These are phyloP conservation scores for Epinephelus cyanopodus DNA, from an alignment of 2,113 vertebrate species.

Conservation along the genomic window DNA sequence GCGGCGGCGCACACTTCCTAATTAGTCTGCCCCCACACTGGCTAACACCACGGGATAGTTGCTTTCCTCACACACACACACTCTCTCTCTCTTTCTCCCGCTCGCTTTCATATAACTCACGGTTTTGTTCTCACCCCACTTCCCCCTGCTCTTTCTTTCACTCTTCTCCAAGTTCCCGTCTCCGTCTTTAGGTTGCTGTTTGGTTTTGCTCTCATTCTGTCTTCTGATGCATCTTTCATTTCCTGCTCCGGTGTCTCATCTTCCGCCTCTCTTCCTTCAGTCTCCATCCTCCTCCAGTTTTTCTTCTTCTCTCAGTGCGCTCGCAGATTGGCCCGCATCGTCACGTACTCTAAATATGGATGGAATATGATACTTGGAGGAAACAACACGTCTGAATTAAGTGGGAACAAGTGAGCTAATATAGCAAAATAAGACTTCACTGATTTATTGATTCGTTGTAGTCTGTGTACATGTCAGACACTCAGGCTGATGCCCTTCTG, in stretches of 20 bases:
- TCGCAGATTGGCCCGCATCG: slow-evolving; percentile 38
- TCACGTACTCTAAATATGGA: slow-evolving; percentile 54
- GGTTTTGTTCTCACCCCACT: slow-evolving; percentile 55
- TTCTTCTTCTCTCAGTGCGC: not conserved
- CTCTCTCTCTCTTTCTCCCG: not conserved
- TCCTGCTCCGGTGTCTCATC: slow-evolving; percentile 44
- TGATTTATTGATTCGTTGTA: slow-evolving; percentile 32
- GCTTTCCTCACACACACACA: slow-evolving; percentile 36
- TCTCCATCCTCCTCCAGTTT: slow-evolving; percentile 36
- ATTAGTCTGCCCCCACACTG: slow-evolving; percentile 74
- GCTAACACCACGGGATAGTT: slow-evolving; percentile 55
- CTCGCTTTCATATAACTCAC: slow-evolving; percentile 48
- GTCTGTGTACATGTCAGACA: slow-evolving; percentile 14
- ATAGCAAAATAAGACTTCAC: slow-evolving; percentile 15
- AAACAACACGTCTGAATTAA: slow-evolving; percentile 18
- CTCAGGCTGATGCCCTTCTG: not conserved
- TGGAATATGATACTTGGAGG: slow-evolving; percentile 30
- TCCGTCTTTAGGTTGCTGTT: slow-evolving; percentile 39
- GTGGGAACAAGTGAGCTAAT: slow-evolving; percentile 22
- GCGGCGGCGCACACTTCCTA: slow-evolving; percentile 59
- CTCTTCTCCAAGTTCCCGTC: slow-evolving; percentile 44
- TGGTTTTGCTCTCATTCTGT: slow-evolving; percentile 63
- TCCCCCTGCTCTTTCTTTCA: slow-evolving; percentile 20
- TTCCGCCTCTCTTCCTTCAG: slow-evolving; percentile 17
- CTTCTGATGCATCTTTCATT: slow-evolving; percentile 52